Evolutionary conservation across 1,140 invertebrate genomes (phyloP).

Genomic region (Neotoxoptera formosana): DNA sequence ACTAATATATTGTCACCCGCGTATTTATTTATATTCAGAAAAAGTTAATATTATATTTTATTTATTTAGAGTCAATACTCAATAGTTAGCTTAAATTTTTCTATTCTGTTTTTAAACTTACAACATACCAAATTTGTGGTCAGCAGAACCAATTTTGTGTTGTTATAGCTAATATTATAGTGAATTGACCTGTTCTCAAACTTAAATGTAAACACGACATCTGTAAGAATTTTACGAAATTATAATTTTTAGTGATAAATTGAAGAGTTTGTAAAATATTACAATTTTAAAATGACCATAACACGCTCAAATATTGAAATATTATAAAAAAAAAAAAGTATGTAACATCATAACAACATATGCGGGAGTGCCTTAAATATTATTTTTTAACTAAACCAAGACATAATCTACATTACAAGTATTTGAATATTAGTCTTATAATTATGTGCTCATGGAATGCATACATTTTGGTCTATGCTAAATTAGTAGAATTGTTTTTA

Average conservation of each 20-base stretch:
- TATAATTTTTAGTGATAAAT: neutral
- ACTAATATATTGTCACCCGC: neutral
- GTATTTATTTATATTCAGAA: neutral
- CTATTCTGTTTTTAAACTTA: neutral
- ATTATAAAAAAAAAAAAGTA: neutral
- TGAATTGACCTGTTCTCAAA: neutral
- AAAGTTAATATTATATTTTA: neutral
- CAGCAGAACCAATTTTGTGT: neutral
- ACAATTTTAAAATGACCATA: neutral
- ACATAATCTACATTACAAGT: slow-evolving; percentile 20
- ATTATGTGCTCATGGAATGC: neutral
- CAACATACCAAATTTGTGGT: neutral
- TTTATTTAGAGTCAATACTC: no score
- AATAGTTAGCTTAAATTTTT: neutral
- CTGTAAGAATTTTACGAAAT: neutral
- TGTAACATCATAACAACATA: neutral
- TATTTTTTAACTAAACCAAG: neutral
- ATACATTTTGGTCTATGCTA: neutral
- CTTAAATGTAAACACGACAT: neutral
- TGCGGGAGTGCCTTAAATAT: neutral
- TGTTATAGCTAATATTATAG: neutral
- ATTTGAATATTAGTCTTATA: neutral
- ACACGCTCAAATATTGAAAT: neutral
- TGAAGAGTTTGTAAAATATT: neutral
- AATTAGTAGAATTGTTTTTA: slow-evolving; percentile 33